phyloP scores from a whole-genome alignment of 2,113 vertebrate genomes.

The Glareola pratincola region DNA sequence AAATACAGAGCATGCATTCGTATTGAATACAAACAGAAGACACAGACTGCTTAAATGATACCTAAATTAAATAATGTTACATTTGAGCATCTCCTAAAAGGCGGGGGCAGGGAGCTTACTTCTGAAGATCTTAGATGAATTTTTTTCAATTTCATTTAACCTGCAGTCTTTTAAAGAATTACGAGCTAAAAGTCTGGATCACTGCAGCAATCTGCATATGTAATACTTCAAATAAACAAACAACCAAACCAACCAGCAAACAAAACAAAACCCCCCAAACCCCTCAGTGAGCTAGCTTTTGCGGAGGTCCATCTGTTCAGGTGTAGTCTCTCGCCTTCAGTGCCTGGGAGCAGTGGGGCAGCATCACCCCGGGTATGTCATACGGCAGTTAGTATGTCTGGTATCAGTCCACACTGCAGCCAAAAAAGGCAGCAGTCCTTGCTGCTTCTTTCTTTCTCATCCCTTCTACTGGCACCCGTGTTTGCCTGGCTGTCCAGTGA shows the following conservation, averaged over 20 bases:
- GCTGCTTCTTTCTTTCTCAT: neutral
- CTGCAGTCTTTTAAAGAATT: neutral
- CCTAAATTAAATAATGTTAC: neutral
- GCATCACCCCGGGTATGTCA: neutral
- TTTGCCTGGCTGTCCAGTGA: neutral
- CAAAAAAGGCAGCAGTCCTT: neutral
- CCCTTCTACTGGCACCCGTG: neutral
- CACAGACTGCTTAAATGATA: neutral
- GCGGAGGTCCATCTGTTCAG: neutral
- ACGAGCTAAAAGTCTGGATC: neutral
- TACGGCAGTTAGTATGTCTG: neutral
- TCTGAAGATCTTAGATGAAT: neutral
- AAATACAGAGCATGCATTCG: neutral
- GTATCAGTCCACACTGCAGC: accelerated
- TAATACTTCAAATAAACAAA: neutral
- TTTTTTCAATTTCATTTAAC: neutral
- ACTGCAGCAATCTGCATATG: neutral
- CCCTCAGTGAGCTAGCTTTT: neutral
- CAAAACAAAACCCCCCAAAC: neutral
- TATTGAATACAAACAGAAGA: neutral
- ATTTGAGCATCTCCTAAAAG: neutral
- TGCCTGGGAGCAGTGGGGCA: neutral
- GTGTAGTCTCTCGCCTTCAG: neutral
- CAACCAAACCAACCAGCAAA: neutral
- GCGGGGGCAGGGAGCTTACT: neutral